These are phyloP conservation scores for Lepus americanus DNA, from an alignment of 2,113 vertebrate species.

Conservation along the genomic window DNA sequence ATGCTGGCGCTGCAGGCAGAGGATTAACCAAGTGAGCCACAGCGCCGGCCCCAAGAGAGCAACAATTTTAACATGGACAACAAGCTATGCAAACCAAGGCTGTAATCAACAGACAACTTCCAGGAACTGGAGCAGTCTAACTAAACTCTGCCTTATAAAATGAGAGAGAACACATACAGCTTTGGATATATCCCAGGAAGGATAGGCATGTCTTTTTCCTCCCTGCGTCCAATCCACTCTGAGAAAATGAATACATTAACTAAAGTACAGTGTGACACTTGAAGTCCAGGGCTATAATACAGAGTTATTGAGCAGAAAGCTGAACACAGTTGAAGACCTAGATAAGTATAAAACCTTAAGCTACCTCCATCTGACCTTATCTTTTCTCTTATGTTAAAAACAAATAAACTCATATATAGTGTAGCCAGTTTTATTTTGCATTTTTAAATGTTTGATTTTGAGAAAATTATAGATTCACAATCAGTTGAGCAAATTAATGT, in stretches of 20 bases:
- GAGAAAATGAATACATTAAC: not conserved
- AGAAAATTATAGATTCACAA: not conserved
- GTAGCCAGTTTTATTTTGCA: constrained; percentile 5
- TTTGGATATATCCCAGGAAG: not conserved
- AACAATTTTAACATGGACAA: not conserved
- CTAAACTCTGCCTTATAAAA: not conserved
- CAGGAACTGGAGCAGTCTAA: not conserved
- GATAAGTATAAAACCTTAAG: not conserved
- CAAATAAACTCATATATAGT: not conserved
- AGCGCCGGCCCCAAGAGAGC: too few species aligned
- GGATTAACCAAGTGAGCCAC: too few species aligned
- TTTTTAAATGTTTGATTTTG: not conserved
- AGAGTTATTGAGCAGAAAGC: constrained; percentile 11
- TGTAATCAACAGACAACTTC: not conserved
- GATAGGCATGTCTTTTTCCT: not conserved
- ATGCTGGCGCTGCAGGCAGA: too few species aligned
- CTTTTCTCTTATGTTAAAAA: not conserved
- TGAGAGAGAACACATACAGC: not conserved
- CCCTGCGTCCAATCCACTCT: not conserved
- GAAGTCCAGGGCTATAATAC: not conserved
- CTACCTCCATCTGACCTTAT: not conserved
- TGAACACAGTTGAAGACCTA: not conserved
- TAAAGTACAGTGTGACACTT: not conserved
- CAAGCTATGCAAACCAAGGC: not conserved
- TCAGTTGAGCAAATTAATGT: not conserved